Percentiles rank a stretch among this genome's conserved stretches.
Evolutionary conservation across 2,797 vertebrate species (phyloP).

Genomic region (Pitangus sulphuratus): DNA sequence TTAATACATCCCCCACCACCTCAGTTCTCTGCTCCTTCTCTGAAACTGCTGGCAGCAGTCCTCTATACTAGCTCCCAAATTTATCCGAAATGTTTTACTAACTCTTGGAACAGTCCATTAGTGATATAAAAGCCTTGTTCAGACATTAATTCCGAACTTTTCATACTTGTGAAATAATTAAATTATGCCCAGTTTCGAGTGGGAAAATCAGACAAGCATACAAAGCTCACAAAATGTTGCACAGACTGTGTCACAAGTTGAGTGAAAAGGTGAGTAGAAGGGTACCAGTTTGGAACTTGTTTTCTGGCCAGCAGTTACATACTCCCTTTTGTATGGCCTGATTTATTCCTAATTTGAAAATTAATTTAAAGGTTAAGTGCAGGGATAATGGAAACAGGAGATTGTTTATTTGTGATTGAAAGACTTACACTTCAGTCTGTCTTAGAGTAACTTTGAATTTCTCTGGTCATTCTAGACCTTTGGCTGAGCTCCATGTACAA

Average conservation of each 20-base stretch:
- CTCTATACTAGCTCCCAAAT: background rate
- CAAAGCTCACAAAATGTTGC: background rate
- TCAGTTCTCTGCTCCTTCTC: background rate
- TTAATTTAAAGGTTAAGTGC: background rate
- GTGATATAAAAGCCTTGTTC: background rate
- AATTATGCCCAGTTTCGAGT: background rate
- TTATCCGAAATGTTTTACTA: background rate
- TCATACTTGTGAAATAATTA: background rate
- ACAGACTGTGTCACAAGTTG: background rate
- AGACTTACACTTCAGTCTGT: background rate
- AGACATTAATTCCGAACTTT: background rate
- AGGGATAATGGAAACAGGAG: background rate
- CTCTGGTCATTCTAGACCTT: constrained; percentile 40
- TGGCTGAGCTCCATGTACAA: constrained; percentile 46
- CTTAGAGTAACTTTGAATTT: constrained; percentile 31
- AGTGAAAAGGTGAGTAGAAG: background rate
- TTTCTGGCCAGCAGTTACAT: background rate
- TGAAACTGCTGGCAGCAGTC: background rate
- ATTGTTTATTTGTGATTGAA: background rate
- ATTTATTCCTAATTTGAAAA: background rate
- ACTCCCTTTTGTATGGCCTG: background rate
- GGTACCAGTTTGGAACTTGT: background rate
- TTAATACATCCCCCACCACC: background rate
- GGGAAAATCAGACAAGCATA: background rate
- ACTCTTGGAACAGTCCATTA: background rate